These are phyloP conservation scores for Idris sp. DNA, from an alignment of 1,140 invertebrate species.

Conservation along the genomic window DNA sequence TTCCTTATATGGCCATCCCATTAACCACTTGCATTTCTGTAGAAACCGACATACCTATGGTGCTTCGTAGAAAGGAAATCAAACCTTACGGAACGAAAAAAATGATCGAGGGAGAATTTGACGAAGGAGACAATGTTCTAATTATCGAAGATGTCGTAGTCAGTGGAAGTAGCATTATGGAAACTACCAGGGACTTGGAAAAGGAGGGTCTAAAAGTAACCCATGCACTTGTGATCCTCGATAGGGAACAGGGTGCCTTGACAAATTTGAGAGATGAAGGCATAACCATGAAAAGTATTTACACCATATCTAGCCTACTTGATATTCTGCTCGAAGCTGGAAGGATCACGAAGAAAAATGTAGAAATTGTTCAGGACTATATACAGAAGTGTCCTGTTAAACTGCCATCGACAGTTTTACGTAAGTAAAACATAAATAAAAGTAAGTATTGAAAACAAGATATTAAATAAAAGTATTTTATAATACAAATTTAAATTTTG, in stretches of 20 bases:
- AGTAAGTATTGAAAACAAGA: no score
- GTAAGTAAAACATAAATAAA: no score
- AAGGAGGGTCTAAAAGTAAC: conserved; percentile 84
- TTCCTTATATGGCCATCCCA: conserved; percentile 97
- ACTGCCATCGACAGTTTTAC: conserved; percentile 40
- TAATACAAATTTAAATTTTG: no score
- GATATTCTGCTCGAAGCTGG: conserved; percentile 82
- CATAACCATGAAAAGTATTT: conserved; percentile 85
- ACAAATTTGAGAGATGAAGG: conserved; percentile 85
- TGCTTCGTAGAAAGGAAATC: conserved; percentile 91
- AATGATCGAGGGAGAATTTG: conserved; percentile 93
- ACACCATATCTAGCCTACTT: conserved; percentile 84
- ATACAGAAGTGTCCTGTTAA: conserved; percentile 12
- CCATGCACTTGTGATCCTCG: conserved; percentile 91
- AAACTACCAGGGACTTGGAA: conserved; percentile 89
- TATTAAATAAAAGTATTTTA: no score
- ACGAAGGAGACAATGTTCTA: conserved; percentile 87
- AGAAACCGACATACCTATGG: conserved; percentile 87
- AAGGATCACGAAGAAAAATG: conserved; percentile 81
- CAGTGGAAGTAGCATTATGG: conserved; percentile 94
- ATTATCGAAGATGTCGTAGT: conserved; percentile 98
- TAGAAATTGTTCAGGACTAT: conserved; percentile 82
- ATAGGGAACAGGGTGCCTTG: conserved; percentile 93
- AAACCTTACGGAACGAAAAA: conserved; percentile 98
- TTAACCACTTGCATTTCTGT: conserved; percentile 91